phyloP scores from a whole-genome alignment of 2,888 invertebrate species.

The Caenorhabditis doughertyi region DNA sequence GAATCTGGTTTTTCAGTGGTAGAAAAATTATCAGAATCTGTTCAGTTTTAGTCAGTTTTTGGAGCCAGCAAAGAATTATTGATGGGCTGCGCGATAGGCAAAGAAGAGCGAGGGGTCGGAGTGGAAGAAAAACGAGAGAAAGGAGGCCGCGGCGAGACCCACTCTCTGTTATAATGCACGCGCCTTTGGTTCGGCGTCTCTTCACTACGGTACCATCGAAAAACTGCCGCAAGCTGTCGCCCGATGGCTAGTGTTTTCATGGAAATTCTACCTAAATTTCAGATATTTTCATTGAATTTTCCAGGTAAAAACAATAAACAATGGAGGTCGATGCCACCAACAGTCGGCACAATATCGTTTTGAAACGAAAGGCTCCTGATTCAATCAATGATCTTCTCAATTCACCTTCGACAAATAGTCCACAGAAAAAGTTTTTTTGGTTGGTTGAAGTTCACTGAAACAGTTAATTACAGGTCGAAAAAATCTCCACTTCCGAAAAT shows the following conservation, averaged over 20 bases:
- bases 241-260: neutral
- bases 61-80: slow-evolving; percentile 63
- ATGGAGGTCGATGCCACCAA: slow-evolving; percentile 57
- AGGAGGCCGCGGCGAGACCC: slow-evolving; percentile 58
- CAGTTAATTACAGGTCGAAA: slow-evolving; percentile 20
- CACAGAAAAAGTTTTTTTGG: slow-evolving; percentile 50
- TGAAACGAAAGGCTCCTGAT: slow-evolving; percentile 62
- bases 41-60: slow-evolving; percentile 16
- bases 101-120: slow-evolving; percentile 23
- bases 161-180: slow-evolving; percentile 49
- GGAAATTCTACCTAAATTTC: slow-evolving; percentile 6
- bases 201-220: slow-evolving; percentile 59
- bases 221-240: slow-evolving; percentile 11
- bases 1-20: slow-evolving; percentile 14
- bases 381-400: slow-evolving; percentile 45
- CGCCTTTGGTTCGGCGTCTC: slow-evolving; percentile 52
- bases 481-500: slow-evolving; percentile 30
- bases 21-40: slow-evolving; percentile 32
- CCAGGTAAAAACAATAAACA: slow-evolving; percentile 33
- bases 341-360: slow-evolving; percentile 34
- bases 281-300: slow-evolving; percentile 8
- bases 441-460: neutral
- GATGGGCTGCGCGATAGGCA: slow-evolving; percentile 66
- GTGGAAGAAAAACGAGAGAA: slow-evolving; percentile 44
- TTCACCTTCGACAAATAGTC: slow-evolving; percentile 30